Conservation (phyloP, 2,113 vertebrate genomes). For the Pygoscelis adeliae region DNA sequence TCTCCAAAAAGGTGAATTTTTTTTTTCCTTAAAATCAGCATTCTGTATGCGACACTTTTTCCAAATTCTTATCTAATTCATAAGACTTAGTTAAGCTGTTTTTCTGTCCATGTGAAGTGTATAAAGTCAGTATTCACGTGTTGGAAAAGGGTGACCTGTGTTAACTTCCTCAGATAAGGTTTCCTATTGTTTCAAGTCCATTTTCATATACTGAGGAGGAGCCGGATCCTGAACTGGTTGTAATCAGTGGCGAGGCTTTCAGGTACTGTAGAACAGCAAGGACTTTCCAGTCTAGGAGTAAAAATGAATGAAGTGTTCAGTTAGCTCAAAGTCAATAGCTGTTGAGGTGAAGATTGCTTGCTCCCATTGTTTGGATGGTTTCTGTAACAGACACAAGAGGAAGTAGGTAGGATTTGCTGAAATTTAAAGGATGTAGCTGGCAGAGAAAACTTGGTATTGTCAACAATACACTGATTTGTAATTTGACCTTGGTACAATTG, state of each 20-base stretch:
- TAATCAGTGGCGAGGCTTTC: conserved; percentile 19
- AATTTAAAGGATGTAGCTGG: conserved; percentile 18
- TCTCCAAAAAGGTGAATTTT: neutral
- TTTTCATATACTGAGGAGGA: conserved; percentile 53
- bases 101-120: neutral
- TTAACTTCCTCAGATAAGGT: conserved; percentile 59
- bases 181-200: conserved; percentile 40
- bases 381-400: conserved; percentile 48
- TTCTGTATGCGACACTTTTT: neutral
- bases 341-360: conserved; percentile 48
- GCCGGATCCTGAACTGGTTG: conserved; percentile 37
- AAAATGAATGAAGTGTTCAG: conserved; percentile 46
- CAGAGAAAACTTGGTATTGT: conserved; percentile 42
- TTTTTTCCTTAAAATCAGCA: neutral
- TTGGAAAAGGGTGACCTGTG: neutral
- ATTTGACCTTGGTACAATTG: neutral
- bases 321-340: conserved; percentile 33
- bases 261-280: neutral
- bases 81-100: neutral
- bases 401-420: conserved; percentile 58
- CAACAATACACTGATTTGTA: neutral
- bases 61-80: neutral
- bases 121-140: neutral
- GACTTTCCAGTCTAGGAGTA: neutral
- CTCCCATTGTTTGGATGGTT: conserved; percentile 54